These are phyloP conservation scores for Polymixis flavicincta DNA, from an alignment of 2,888 invertebrate species.

Conservation along the genomic window DNA sequence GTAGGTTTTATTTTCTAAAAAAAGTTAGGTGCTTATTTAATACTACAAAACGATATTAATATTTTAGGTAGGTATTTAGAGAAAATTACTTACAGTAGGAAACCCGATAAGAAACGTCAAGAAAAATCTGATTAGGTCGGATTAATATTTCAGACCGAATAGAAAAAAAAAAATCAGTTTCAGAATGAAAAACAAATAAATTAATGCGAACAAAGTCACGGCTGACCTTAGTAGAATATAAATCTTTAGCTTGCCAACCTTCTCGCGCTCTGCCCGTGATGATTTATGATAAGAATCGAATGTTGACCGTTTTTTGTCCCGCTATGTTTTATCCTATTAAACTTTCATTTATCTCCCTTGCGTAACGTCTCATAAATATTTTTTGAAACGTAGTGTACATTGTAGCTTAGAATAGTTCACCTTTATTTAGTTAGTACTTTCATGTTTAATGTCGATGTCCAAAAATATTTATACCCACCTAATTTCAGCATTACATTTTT, in stretches of 20 bases:
- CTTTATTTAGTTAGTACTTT: neutral
- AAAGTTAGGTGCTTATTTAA: neutral
- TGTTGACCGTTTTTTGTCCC: constrained; percentile 23
- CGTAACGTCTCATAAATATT: neutral
- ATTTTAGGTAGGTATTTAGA: neutral
- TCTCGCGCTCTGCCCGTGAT: constrained; percentile 38
- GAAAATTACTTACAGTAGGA: neutral
- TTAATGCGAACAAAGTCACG: neutral
- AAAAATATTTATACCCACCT: neutral
- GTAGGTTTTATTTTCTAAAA: neutral
- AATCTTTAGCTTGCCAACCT: constrained; percentile 43
- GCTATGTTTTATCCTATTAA: neutral
- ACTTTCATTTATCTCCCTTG: neutral
- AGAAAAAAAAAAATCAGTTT: neutral
- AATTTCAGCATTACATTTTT: too few relatives aligned
- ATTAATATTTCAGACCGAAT: neutral
- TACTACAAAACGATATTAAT: neutral
- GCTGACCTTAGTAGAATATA: constrained; percentile 20
- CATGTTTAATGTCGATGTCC: too few relatives aligned
- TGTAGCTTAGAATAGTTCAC: neutral
- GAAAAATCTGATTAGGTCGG: neutral
- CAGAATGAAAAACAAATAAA: neutral
- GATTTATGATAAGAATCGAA: constrained; percentile 39
- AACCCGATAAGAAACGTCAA: neutral
- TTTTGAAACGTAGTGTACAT: neutral